Evolutionary conservation across 2,797 vertebrate genomes (phyloP).

Genomic region (Arrhamphus sclerolepis): DNA sequence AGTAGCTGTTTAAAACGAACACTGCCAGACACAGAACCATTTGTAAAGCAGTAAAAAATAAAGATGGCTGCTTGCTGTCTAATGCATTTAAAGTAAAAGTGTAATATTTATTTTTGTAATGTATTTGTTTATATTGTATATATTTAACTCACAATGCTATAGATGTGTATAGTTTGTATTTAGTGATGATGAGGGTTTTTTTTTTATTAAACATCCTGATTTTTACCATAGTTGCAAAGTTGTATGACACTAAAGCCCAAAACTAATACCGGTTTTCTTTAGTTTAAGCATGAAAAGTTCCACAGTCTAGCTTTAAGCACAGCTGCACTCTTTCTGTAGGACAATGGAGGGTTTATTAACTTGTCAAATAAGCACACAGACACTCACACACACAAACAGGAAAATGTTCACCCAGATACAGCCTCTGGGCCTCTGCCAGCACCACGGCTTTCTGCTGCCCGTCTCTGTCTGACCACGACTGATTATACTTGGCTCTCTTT

Average conservation of each 20-base stretch:
- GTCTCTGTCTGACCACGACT: slow-evolving; percentile 51
- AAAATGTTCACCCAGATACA: slow-evolving; percentile 41
- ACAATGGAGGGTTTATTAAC: slow-evolving; percentile 64
- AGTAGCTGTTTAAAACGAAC: too few species aligned
- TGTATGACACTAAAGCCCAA: background rate
- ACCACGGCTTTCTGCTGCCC: slow-evolving; percentile 33
- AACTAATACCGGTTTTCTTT: background rate
- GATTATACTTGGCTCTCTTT: slow-evolving; percentile 60
- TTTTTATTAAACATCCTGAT: background rate
- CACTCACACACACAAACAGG: slow-evolving; percentile 7
- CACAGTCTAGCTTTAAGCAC: slow-evolving; percentile 4
- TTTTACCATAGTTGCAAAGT: too few species aligned
- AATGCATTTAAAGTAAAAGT: too few species aligned
- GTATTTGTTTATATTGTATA: too few species aligned
- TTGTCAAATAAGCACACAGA: slow-evolving; percentile 49
- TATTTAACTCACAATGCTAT: too few species aligned
- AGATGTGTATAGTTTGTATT: too few species aligned
- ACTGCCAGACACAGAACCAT: too few species aligned
- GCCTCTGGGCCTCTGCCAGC: slow-evolving; percentile 54
- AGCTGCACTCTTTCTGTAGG: slow-evolving; percentile 36
- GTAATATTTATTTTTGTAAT: too few species aligned
- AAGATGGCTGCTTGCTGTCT: too few species aligned
- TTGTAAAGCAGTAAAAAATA: too few species aligned
- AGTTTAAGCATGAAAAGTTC: slow-evolving; percentile 12
- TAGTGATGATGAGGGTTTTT: too few species aligned